Evolutionary conservation across 2,113 vertebrate species (phyloP), one percentile per base, ranked within the genome.

Genomic region (human (Homo sapiens)): DNA sequence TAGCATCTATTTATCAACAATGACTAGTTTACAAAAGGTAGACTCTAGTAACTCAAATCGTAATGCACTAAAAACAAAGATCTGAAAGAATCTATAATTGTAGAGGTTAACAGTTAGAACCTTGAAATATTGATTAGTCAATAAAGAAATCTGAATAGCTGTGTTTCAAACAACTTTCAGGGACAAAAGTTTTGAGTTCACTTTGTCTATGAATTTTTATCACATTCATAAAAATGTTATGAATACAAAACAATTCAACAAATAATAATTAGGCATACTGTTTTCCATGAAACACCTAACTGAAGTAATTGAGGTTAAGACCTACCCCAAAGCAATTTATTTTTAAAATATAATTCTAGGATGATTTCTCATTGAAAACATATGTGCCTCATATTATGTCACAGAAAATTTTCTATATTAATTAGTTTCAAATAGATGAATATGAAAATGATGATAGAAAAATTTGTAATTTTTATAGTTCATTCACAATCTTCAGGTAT

Each of bases 241-340:
- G 30, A 82, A 92, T 89, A 30, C 4, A 70, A 6, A 93, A 93
- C 72, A 90, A 84, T n/a, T 96, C 57, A 91, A 92, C 59, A 95
- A 91, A 93, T 89, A 75, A 89, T 97, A 90, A 86, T 55, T n/a
- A 72, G 81, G 30, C 68, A 32, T 61, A 92, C 80, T 76, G 17
- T 97, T 89, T 95, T 97, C 35, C 16, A 64, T 89, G 45, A 96
- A 93, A 89, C 11, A 90, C 48, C n/a, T 92, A 95, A 93, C 91
- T 88, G 76, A 93, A 91, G 16, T 91, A 95, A 96, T 95, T 97
- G 93, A 20, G 68, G 73, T 96, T 97, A 82, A 52, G 75, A 93
- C 8, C 18, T 82, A 92, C 11, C 80, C 27, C 78, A 66, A 92
- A 27, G 68, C 38, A 95, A 86, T 95, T 96, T 38, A 70, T 84